These are phyloP conservation scores for Pampusana beccarii DNA, from an alignment of 2,113 vertebrate species.

Conservation along the genomic window DNA sequence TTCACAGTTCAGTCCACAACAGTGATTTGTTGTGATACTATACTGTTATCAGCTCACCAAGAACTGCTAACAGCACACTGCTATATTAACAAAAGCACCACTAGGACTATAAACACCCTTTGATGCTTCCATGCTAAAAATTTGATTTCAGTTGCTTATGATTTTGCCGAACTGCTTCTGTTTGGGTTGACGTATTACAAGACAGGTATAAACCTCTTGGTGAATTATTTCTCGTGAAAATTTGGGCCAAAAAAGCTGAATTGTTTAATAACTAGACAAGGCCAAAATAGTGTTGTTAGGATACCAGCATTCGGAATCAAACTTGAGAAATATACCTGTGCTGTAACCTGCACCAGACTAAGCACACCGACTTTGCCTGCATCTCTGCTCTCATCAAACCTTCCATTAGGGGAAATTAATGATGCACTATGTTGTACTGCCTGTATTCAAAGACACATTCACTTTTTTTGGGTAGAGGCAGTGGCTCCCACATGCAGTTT, in stretches of 20 bases:
- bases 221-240: background rate
- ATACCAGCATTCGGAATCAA: background rate
- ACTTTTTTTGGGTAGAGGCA: background rate
- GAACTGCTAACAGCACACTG: background rate
- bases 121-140: background rate
- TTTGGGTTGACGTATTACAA: background rate
- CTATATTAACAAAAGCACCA: background rate
- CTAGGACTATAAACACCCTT: background rate
- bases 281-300: background rate
- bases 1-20: background rate
- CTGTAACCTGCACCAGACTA: background rate
- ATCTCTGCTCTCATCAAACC: background rate
- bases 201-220: background rate
- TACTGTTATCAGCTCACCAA: background rate
- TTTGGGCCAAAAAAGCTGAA: background rate
- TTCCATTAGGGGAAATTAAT: background rate
- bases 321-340: rapidly evolving
- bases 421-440: background rate
- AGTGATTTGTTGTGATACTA: background rate
- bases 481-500: background rate
- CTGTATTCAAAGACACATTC: background rate
- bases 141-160: background rate
- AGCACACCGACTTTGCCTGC: background rate
- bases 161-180: background rate
- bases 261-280: background rate